Conservation (phyloP, 2,113 vertebrate species). For the Spheniscus mendiculus region DNA sequence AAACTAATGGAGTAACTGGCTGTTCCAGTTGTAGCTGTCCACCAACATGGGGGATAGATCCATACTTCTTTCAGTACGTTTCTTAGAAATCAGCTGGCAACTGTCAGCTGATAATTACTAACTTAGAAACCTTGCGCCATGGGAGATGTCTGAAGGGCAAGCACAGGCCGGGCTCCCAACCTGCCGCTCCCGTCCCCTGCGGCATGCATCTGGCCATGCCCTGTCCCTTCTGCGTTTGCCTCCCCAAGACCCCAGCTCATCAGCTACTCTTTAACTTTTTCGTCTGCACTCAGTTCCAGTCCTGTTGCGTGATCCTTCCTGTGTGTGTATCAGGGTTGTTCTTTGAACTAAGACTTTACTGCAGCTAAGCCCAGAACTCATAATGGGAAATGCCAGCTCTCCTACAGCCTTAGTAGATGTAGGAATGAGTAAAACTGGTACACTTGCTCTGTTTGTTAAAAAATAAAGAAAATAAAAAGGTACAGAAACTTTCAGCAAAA, state of each 20-base stretch:
- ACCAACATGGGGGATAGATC: no score
- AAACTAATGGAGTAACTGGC: neutral
- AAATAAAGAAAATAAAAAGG: neutral
- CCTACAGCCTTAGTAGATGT: neutral
- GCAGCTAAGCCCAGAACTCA: neutral
- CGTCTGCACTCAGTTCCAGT: neutral
- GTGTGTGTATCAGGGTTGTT: neutral
- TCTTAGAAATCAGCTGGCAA: neutral
- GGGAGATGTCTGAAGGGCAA: neutral
- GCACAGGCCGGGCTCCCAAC: accelerated
- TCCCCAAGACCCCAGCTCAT: neutral
- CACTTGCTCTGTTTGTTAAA: neutral
- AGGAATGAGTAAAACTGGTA: neutral
- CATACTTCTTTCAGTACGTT: neutral
- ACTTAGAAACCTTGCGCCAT: no score
- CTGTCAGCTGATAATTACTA: neutral
- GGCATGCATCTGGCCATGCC: no score
- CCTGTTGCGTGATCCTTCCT: neutral
- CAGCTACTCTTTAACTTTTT: neutral
- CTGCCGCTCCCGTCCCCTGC: neutral
- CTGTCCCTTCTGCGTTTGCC: neutral
- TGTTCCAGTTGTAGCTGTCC: neutral
- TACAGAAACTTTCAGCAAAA: neutral
- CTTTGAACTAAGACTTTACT: neutral
- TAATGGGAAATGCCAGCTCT: neutral